Evolutionary conservation across 2,888 invertebrate genomes (phyloP), one percentile per base, ranked within the genome.

Genomic region (Leucoma salicis): DNA sequence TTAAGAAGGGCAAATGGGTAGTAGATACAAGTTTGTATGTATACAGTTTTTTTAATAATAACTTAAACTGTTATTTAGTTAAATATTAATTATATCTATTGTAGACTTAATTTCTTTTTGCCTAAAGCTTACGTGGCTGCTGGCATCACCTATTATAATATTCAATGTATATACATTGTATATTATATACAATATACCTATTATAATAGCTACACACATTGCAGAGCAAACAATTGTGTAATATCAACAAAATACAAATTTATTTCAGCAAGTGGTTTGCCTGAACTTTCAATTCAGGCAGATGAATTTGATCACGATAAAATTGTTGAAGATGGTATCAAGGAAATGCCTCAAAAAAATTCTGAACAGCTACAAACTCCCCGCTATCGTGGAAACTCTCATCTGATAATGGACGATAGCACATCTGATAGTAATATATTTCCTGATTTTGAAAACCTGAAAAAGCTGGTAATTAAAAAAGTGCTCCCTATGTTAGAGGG

Each of bases 401-500:
- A 21, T 8, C 21, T 29, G 29, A 2, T 21, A n/a, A n/a, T 14
- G n/a, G 15, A 15, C 3, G 16, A 14, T 16, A 15, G 31, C 12
- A n/a, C 7, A 4, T 31, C 21, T 32, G n/a, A 6, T 27, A 37
- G 14, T 12, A 29, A 35, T 7, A 33, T 46, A 7, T 50, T 53
- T 38, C 38, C 56, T 10, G 62, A 70, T 38, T 25, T 47, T 21
- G 54, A 66, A 40, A 37, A 39, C 7, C 50, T 56, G 34, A 78
- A 66, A 61, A 51, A 35, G 25, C 70, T 57, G 47, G 54, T 76
- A 2, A 59, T 82, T 6, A 70, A 62, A 45, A 82, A 73, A 64
- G 43, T 82, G 14, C 39, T 59, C 18, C 85, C 88, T 2, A 82
- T 89, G 82, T 46, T 87, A 50, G 54, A 71, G 3, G 49, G 50